Evolutionary conservation across 2,888 invertebrate species (phyloP), one percentile per base, ranked within the genome.

Genomic region (Serrognathus titanus): DNA sequence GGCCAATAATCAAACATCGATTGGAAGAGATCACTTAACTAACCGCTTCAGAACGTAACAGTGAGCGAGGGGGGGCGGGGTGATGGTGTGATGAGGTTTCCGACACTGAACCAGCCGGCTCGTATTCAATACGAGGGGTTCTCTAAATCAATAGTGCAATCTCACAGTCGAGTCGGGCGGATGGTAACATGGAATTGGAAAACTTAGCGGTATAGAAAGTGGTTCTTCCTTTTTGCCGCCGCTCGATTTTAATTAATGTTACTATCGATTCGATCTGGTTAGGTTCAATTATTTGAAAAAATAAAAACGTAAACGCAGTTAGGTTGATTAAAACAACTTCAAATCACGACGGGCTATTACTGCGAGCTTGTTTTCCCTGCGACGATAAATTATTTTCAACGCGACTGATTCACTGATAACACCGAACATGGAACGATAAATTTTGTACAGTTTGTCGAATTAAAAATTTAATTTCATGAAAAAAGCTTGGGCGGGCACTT

Each of bases 101-200:
- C 53, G 57, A 53, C 51, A 35, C 35, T 38, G 11, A 20, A 10
- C 20, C 12, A 43, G 10, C 24, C 12, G 20, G 10, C 48, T 49
- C 45, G 48, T 39, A 57, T 53, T 56, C 58, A 38, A 51, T 59
- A 60, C 58, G 60, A 60, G 59, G 56, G 53, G 55, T 55, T 59
- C 64, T 52, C 55, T 64, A 64, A 66, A 66, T 66, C 64, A 63
- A 66, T 66, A 66, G 60, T 59, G 60, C 61, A 64, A 65, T 62
- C 55, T 59, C 58, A 56, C 62, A 55, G 60, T 55, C 59, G 62
- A 55, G 60, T 55, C 59, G 62, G 60, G 60, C 59, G 58, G 61
- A 60, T 57, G 56, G 51, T 58, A 13, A 48, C 55, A 46, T 48
- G 54, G 57, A 61, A 61, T 56, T 48, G 24, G 4, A 31, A 31